Evolutionary conservation across 2,797 vertebrate species (phyloP).

Genomic region (Schizothorax lantsangensis): DNA sequence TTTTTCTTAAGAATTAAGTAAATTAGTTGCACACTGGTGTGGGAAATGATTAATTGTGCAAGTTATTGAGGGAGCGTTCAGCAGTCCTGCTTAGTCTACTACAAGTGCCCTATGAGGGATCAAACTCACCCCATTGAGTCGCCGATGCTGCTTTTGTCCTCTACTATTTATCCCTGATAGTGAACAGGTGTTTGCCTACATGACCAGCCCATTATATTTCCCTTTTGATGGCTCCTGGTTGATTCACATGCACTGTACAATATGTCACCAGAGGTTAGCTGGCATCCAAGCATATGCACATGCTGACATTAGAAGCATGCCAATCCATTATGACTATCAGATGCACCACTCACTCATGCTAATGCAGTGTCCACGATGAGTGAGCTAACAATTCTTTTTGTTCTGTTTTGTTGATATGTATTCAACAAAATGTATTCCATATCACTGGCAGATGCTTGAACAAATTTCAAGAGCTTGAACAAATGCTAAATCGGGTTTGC

Average conservation of each 20-base stretch:
- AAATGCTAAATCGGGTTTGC: not conserved
- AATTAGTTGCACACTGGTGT: not conserved
- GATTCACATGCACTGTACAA: not conserved
- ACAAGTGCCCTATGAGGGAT: not conserved
- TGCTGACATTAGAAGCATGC: constrained; percentile 17
- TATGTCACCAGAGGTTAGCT: constrained; percentile 8
- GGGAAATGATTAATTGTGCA: not conserved
- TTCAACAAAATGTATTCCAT: not conserved
- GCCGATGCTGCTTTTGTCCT: not conserved
- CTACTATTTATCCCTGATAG: not conserved
- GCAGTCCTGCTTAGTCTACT: not conserved
- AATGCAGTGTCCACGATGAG: not conserved
- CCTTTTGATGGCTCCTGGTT: not conserved
- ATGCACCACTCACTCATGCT: not conserved
- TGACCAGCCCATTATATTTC: not conserved
- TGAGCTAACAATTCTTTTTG: not conserved
- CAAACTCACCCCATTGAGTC: not conserved
- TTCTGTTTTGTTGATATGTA: not conserved
- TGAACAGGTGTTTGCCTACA: not conserved
- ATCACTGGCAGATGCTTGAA: not conserved
- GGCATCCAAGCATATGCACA: not conserved
- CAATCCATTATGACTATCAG: not conserved
- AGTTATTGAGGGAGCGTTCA: not conserved
- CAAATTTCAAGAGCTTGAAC: not conserved
- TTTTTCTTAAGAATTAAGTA: not conserved